These are phyloP conservation scores for Pangasius krempfi DNA, from an alignment of 2,797 vertebrate species.

Conservation along the genomic window DNA sequence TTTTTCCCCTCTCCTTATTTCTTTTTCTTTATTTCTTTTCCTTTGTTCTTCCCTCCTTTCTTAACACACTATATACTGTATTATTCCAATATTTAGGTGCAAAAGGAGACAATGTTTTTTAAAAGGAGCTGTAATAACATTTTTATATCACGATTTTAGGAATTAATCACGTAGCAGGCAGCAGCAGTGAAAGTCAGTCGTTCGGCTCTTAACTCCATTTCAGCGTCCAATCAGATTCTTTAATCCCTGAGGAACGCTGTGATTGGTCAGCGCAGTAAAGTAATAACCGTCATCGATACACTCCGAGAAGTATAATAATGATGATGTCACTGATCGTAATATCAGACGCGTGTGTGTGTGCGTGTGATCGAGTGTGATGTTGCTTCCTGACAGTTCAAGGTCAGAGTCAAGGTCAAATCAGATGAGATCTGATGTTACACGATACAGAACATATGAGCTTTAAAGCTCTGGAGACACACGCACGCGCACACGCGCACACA, in stretches of 20 bases:
- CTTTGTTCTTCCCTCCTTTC: slow-evolving; percentile 15
- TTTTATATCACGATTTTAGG: no score
- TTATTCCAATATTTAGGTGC: not conserved
- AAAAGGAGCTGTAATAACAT: not conserved
- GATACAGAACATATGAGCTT: not conserved
- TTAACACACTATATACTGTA: not conserved
- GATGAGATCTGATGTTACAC: not conserved
- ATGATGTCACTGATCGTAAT: slow-evolving; percentile 22
- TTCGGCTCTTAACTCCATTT: not conserved
- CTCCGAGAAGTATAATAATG: not conserved
- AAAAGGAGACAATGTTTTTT: not conserved
- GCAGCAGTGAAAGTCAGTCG: not conserved
- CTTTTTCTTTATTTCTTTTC: slow-evolving; percentile 6
- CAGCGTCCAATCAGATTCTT: not conserved
- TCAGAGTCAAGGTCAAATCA: not conserved
- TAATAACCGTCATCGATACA: not conserved
- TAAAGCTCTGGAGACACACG: no score
- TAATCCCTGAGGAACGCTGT: not conserved
- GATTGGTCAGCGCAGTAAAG: not conserved
- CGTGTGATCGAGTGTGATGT: not conserved
- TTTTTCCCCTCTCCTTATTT: not conserved
- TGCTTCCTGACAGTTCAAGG: not conserved
- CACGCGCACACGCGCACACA: not conserved
- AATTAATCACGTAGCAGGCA: no score
- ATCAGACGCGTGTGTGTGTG: slow-evolving; percentile 7